Percentiles rank a stretch among this genome's conserved stretches.
Conservation (phyloP, 2,797 vertebrate species). For the Iguana delicatissima region DNA sequence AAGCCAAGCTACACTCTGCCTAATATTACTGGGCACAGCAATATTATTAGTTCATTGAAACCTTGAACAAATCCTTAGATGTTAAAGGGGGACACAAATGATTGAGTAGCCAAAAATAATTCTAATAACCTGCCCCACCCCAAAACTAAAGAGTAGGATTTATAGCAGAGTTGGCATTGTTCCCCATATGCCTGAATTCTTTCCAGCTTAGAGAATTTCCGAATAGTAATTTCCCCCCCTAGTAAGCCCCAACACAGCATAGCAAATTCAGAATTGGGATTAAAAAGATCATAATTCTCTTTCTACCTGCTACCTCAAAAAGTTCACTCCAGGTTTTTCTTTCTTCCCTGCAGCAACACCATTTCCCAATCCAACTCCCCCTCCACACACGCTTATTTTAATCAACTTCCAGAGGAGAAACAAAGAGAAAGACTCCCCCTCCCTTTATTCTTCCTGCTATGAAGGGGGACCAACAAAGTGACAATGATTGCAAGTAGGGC, state of each 20-base stretch:
- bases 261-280: background rate
- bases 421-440: background rate
- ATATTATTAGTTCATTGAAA: background rate
- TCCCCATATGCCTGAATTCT: background rate
- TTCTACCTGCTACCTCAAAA: background rate
- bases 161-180: no score
- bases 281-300: background rate
- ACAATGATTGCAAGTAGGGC: background rate
- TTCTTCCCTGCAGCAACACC: background rate
- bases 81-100: background rate
- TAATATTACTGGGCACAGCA: background rate
- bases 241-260: background rate
- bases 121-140: background rate
- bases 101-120: background rate
- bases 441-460: background rate
- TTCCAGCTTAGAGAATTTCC: background rate
- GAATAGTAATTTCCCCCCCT: background rate
- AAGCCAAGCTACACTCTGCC: background rate
- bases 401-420: background rate
- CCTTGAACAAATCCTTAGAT: background rate
- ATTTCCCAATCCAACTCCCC: background rate
- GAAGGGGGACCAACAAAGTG: background rate
- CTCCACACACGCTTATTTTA: background rate
- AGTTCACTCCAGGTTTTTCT: background rate
- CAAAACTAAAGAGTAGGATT: background rate